Evolutionary conservation across 1,140 invertebrate species (phyloP), one percentile per base, ranked within the genome.

Genomic region (Diorhabda sublineata): DNA sequence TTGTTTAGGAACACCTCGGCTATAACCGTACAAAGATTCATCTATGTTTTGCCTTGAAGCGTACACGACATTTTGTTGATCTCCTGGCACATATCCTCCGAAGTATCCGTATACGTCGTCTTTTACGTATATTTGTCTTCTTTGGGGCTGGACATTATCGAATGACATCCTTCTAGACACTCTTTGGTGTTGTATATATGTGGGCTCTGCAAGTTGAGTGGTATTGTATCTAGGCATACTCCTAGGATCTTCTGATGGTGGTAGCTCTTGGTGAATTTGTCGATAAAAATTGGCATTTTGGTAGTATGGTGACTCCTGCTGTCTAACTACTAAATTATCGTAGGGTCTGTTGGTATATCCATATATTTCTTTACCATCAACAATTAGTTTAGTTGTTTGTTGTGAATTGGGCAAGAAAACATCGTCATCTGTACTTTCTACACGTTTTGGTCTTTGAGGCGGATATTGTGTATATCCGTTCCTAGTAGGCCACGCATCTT

Each of bases 401-500:
- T 64, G 62, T 7, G 47, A 47, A 42, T 62, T 69, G 2, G 74
- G 68, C n/a, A 75, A 58, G 63, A 77, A 76, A 4, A 75, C 74
- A 5, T 76, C 74, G 61, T 77, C 74, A 7, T 75, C 73, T 6
- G 69, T 52, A 43, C 66, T 57, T n/a, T 60, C 68, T 8, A 69
- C 57, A 11, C 57, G 8, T 42, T 63, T 62, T 11, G 78, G 75
- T 57, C 85, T 79, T 0, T 85, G 85, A 1, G 85, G 84, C 3
- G 85, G 85, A 74, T 84, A 84, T n/a, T 83, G 80, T 0, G 84
- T 84, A 69, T 80, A 84, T 2, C 85, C 85, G 60, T 82, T 83
- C 65, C 83, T 85, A 2, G 84, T 85, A 7, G 85, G 85, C 84
- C 85, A 86, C 76, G 62, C 78, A 58, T 47, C 66, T 47, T 75